Conservation (phyloP, 1,140 invertebrate species). For the Brachionus calyciflorus region DNA sequence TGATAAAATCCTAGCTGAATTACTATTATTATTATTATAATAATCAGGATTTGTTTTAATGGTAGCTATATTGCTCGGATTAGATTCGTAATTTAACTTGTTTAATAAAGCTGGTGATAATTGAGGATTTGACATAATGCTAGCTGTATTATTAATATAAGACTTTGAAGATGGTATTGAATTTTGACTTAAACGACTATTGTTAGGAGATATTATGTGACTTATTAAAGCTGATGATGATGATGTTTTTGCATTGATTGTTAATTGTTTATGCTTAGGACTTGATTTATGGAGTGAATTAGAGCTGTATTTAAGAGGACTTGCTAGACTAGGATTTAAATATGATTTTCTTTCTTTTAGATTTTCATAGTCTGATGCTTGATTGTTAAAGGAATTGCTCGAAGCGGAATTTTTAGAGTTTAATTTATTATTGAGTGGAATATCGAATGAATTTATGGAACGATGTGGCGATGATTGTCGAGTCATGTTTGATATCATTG, state of each 20-base stretch:
- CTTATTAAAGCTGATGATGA: neutral
- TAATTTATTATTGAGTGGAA: neutral
- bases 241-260: neutral
- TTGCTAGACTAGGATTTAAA: neutral
- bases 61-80: neutral
- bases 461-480: constrained; percentile 17
- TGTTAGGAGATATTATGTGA: constrained; percentile 3
- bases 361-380: constrained; percentile 7
- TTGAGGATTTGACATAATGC: neutral
- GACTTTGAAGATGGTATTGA: constrained; percentile 2
- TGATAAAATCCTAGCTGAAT: neutral
- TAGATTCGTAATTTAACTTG: neutral
- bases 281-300: neutral
- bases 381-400: neutral
- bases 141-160: neutral
- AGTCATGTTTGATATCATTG: constrained; percentile 27
- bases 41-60: constrained; percentile 20
- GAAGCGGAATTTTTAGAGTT: constrained; percentile 26
- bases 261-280: neutral
- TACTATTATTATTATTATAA: neutral
- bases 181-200: neutral
- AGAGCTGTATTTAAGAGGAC: neutral
- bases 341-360: neutral
- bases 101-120: neutral
- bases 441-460: constrained; percentile 15